Evolutionary conservation across 2,888 invertebrate genomes (phyloP), one percentile per base, ranked within the genome.

Genomic region (Arge pagana): DNA sequence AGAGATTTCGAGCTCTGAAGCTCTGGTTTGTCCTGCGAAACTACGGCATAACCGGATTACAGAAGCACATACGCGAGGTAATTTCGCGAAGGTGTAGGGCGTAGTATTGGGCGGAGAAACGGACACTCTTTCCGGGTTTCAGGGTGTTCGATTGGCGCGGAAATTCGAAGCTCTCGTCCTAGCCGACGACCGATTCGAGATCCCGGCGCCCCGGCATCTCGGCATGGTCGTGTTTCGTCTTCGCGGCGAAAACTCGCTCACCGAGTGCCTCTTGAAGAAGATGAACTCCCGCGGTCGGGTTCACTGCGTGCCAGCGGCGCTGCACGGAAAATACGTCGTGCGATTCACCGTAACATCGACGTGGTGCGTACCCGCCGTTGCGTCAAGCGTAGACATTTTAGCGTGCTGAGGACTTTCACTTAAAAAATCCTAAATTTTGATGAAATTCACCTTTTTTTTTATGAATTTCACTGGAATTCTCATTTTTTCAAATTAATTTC

Each of bases 1-100:
- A 93, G 69, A 83, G 94, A 58, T 98, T 98, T 74, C 83, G 97
- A 24, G 87, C 97, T 0, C 74, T 98, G 26, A 97, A 98, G 74
- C 80, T 97, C 0, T 98, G 97, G 97, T 97, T 97, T 72, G 96
- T 97, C 1, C 82, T 97, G n/a, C 82, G 97, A 35, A 93, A 91
- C 66, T 97, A 87, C 66, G 97, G 97, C 5, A 85, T 96, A 10
- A 85, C 84, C 54, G 96, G 97, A 0, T 79, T 97, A 1, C 97
- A 97, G 73, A 88, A 89, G 60, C 96, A 97, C 73, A 90, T 98
- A 63, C 83, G 96, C 58, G 90, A 95, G 83, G 93, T 92, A 77
- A 67, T 67, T 18, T 24, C 51, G 4, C 31, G 19, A 24, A 33
- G 16, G 21, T 48, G 13, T 13, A 8, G 7, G n/a, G n/a, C n/a